A percentile compares a stretch with the other conserved stretches of the same genome.
phyloP scores from a whole-genome alignment of 1,140 invertebrate genomes.

The Rhizoglyphus robini region DNA sequence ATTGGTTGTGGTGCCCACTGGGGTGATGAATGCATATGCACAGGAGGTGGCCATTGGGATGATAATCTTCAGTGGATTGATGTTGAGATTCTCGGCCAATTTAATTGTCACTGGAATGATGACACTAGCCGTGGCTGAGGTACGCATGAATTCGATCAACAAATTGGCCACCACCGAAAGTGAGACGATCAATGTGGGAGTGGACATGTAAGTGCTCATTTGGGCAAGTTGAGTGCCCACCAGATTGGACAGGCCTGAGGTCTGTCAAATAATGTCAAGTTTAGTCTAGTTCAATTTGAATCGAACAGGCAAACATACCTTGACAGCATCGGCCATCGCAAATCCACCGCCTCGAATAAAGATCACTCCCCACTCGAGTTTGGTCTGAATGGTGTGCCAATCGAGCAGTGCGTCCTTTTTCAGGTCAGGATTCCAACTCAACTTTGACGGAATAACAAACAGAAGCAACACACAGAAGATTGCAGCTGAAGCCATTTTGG shows the following conservation, averaged over 20 bases:
- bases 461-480: conserved; percentile 63
- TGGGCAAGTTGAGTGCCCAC: conserved; percentile 45
- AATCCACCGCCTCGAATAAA: conserved; percentile 59
- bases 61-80: conserved; percentile 43
- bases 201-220: conserved; percentile 31
- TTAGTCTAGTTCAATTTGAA: too few species aligned
- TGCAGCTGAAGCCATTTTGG: conserved; percentile 61
- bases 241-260: conserved; percentile 56
- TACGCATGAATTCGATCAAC: conserved; percentile 66
- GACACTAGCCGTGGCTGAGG: conserved; percentile 66
- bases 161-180: conserved; percentile 35
- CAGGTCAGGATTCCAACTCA: not conserved
- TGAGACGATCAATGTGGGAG: conserved; percentile 28
- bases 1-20: conserved; percentile 38
- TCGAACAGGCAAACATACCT: conserved; percentile 40
- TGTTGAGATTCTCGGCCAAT: conserved; percentile 43
- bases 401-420: conserved; percentile 27
- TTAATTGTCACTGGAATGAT: conserved; percentile 61
- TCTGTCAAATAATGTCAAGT: conserved; percentile 26
- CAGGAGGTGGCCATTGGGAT: conserved; percentile 36
- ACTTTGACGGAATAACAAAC: conserved; percentile 60
- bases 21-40: conserved; percentile 45
- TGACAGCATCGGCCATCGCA: conserved; percentile 68
- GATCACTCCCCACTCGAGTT: conserved; percentile 40
- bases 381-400: conserved; percentile 37